Evolutionary conservation across 2,797 vertebrate genomes (phyloP), one percentile per base, ranked within the genome.

Genomic region (Molossus molossus): DNA sequence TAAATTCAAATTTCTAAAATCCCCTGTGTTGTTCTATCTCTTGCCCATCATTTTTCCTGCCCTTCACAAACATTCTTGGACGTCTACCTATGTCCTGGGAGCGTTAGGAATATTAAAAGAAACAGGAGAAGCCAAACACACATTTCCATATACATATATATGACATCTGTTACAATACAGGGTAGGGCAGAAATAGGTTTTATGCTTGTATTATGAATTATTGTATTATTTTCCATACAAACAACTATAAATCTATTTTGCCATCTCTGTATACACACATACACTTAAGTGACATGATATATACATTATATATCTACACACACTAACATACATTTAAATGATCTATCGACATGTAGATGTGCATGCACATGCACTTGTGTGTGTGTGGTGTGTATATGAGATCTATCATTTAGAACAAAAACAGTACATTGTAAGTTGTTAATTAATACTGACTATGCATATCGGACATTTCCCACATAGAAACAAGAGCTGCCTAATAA

Each of bases 1-100:
- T 37, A 64, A 92, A 79, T 65, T 89, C 45, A 83, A 20, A 70
- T 58, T 93, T 65, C 33, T 85, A 18, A 91, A 75, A 37, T 67
- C 8, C 4, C 21, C 6, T 76, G 2, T 53, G 9, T 6, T 9
- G 14, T 50, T 72, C 25, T 27, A 17, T 6, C 9, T 29, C 14
- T 90, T 9, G 3, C 8, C 48, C 25, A 87, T 37, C 29, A 65
- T 60, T 60, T 62, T 53, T 81, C 40, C 11, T 50, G 2, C 18
- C 0, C 17, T 45, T 79, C 27, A 55, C 15, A 72, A 72, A 57
- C 1, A 87, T 27, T 21, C 60, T 76, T 77, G 77, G 48, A 4
- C 9, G 55, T 48, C 23, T 48, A 7, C 20, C 20, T 18, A 17
- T 75, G 15, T 37, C 10, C 33, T 45, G 0, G 18, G n/a, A n/a